These are phyloP conservation scores for Sinhomidia bicolor DNA, from an alignment of 2,888 invertebrate species.

Conservation along the genomic window DNA sequence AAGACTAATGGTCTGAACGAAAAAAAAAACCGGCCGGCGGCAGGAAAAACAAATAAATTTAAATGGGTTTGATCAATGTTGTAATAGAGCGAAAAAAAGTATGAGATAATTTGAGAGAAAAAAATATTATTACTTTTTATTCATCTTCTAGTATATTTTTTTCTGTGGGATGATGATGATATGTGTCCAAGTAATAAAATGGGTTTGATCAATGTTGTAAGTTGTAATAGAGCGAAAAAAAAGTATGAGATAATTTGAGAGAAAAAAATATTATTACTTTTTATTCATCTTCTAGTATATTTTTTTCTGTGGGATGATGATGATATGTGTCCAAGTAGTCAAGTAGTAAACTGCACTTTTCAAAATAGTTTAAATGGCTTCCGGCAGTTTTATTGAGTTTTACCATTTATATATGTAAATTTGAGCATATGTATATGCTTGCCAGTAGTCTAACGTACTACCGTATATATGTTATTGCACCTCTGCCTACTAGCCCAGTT, in stretches of 20 bases:
- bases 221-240: background rate
- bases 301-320: background rate
- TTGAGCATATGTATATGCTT: background rate
- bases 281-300: background rate
- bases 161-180: background rate
- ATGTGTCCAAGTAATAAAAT: too few species aligned
- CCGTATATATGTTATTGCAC: background rate
- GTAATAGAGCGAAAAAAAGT: background rate
- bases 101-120: background rate
- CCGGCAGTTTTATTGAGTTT: background rate
- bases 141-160: background rate
- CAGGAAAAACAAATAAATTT: constrained; percentile 5
- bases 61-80: background rate
- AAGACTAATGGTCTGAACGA: constrained; percentile 12
- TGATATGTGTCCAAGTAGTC: too few species aligned
- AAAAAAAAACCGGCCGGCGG: background rate
- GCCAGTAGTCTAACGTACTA: too few species aligned
- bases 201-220: background rate
- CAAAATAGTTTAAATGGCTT: background rate
- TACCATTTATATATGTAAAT: background rate
- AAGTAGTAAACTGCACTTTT: background rate
- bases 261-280: background rate
- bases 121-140: background rate
- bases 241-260: constrained; percentile 12
- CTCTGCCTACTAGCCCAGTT: constrained; percentile 23